Evolutionary conservation across 2,797 vertebrate genomes (phyloP), one percentile per base, ranked within the genome.

Genomic region (Mus spretus): DNA sequence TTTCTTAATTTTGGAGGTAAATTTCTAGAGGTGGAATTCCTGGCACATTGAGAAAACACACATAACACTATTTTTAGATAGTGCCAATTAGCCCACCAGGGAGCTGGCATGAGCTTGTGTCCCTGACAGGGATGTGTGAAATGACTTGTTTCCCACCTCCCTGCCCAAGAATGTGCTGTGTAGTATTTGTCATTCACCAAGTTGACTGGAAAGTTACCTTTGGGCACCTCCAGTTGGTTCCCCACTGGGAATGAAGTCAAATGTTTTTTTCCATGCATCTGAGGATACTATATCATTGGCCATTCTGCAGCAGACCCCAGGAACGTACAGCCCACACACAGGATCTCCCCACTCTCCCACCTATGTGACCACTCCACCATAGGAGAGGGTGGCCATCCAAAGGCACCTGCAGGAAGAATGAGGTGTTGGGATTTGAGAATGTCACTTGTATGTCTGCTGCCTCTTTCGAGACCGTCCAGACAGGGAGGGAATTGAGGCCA

Each of bases 1-100:
- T 74, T 70, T 90, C 40, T 79, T 55, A 47, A 40, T n/a, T 95
- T 74, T 13, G 17, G 80, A 87, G 22, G 7, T 95, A 82, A 93
- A 47, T 47, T 75, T 31, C 80, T 87, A 59, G 40, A 95, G 63
- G 84, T 89, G 15, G 22, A 93, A 86, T 89, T 86, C 55, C 10
- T 79, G 67, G 47, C 75, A 63, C 37, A 67, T 34, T 86, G 17
- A 53, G 22, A 79, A 92, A 95, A 90, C 26, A 26, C 6, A 88
- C 10, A 31, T 17, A 44, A 44, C 0, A 4, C 22, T 87, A 61
- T 77, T 83, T 92, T 94, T 88, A 94, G 53, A 77, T 77, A 80
- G 55, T 88, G n/a, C 53, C 82, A 92, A 88, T 70, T 75, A 80
- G 44, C 50, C 34, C 40, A 37, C 67, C 7, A 59, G 87, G 74